phyloP scores from a whole-genome alignment of 1,140 invertebrate species.

The Aricia agestis region DNA sequence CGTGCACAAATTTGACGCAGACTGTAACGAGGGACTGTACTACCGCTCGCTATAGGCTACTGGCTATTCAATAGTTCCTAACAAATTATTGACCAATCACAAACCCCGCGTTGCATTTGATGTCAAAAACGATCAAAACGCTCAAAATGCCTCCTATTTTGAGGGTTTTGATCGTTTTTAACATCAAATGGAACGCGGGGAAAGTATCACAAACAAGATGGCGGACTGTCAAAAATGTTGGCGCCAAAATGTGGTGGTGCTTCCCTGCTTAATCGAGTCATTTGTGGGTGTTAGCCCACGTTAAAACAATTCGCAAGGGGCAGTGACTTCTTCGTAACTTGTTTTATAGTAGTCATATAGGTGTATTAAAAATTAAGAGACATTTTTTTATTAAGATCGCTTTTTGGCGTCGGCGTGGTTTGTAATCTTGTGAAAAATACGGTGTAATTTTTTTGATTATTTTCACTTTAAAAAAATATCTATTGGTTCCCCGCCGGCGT shows the following conservation, averaged over 20 bases:
- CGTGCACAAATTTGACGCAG: background rate
- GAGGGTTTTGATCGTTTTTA: no score
- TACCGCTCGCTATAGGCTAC: background rate
- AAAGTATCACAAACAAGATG: background rate
- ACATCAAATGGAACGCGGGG: no score
- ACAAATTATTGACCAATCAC: background rate
- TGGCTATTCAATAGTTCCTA: background rate
- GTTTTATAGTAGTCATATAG: constrained; percentile 42
- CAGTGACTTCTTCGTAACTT: constrained; percentile 18
- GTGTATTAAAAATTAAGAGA: constrained; percentile 44
- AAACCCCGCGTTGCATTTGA: no score
- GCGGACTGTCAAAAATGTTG: background rate
- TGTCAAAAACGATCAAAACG: no score
- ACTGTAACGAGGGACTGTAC: background rate
- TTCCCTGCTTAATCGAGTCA: background rate
- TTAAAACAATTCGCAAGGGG: background rate
- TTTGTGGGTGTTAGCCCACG: background rate
- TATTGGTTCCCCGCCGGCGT: constrained; percentile 18
- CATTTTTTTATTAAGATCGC: constrained; percentile 48
- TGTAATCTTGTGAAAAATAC: constrained; percentile 26
- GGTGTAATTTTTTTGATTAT: constrained; percentile 42
- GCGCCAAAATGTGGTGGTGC: background rate
- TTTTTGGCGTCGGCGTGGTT: constrained; percentile 28
- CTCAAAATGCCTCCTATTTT: no score
- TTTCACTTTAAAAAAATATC: constrained; percentile 18